Conservation (phyloP, 2,888 invertebrate species). For the Hypolimnas misippus region DNA sequence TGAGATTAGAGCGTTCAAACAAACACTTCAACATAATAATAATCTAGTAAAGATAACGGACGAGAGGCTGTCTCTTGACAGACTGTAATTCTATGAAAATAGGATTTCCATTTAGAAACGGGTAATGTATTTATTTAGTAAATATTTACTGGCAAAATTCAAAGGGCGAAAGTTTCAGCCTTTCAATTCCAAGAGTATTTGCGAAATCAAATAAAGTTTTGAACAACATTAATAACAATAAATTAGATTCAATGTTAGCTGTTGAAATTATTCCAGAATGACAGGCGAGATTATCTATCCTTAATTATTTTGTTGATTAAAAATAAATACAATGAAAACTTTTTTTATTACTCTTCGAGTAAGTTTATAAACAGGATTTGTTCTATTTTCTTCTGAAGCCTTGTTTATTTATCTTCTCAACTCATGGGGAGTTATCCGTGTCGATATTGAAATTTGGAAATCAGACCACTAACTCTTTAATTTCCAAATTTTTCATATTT, state of each 20-base stretch:
- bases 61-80: too few relatives aligned
- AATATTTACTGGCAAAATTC: conserved; percentile 39
- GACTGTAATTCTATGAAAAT: conserved; percentile 16
- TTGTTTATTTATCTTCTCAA: too few relatives aligned
- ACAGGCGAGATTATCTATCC: conserved; percentile 20
- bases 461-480: too few relatives aligned
- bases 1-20: too few relatives aligned
- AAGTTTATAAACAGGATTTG: too few relatives aligned
- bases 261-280: conserved; percentile 33
- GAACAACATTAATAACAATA: conserved; percentile 41
- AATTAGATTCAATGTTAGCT: conserved; percentile 37
- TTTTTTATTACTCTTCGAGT: too few relatives aligned
- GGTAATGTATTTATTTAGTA: conserved; percentile 40
- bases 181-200: conserved; percentile 37
- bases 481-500: too few relatives aligned
- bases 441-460: too few relatives aligned
- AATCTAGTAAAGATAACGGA: too few relatives aligned
- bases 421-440: too few relatives aligned
- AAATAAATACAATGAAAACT: background rate
- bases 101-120: conserved; percentile 8
- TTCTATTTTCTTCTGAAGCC: too few relatives aligned
- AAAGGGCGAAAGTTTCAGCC: conserved; percentile 38
- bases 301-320: conserved; percentile 9
- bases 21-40: too few relatives aligned
- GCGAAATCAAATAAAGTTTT: conserved; percentile 40